A percentile compares a stretch with the other conserved stretches of the same genome.
Conservation (phyloP, 2,888 invertebrate genomes). For the Luperina nickerlii region DNA sequence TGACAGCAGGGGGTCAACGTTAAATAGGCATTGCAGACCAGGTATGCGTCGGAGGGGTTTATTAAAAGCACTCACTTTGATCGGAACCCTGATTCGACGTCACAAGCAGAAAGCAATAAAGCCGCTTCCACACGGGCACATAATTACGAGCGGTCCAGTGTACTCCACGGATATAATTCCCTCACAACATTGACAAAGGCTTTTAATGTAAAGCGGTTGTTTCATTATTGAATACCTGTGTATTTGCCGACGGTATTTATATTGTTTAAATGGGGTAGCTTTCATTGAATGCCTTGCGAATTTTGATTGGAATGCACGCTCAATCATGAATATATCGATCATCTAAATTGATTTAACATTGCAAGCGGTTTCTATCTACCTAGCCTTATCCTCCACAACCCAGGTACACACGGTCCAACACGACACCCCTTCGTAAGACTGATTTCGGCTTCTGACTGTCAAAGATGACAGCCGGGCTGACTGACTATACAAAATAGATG, state of each 20-base stretch:
- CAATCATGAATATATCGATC: neutral
- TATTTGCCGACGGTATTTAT: slow-evolving; percentile 33
- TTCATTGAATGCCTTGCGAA: slow-evolving; percentile 4
- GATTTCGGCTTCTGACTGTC: neutral
- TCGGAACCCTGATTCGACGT: slow-evolving; percentile 83
- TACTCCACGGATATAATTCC: slow-evolving; percentile 76
- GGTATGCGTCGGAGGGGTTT: slow-evolving; percentile 77
- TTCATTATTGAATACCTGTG: slow-evolving; percentile 74
- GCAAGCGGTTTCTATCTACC: neutral
- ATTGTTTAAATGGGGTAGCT: neutral
- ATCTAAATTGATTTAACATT: neutral
- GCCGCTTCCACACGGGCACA: slow-evolving; percentile 78
- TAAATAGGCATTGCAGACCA: slow-evolving; percentile 61
- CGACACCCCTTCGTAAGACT: neutral
- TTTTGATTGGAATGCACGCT: slow-evolving; percentile 8
- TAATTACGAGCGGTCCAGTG: slow-evolving; percentile 79
- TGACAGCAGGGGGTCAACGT: slow-evolving; percentile 55
- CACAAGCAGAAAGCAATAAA: slow-evolving; percentile 88
- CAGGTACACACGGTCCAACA: too few species aligned
- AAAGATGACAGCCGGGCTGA: neutral
- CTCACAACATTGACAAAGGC: slow-evolving; percentile 80
- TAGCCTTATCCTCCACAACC: neutral
- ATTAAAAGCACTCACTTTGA: slow-evolving; percentile 89
- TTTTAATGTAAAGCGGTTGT: slow-evolving; percentile 80
- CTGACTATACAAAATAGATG: neutral